These are phyloP conservation scores for Phyllotreta striolata DNA, from an alignment of 2,888 invertebrate species.

Conservation along the genomic window DNA sequence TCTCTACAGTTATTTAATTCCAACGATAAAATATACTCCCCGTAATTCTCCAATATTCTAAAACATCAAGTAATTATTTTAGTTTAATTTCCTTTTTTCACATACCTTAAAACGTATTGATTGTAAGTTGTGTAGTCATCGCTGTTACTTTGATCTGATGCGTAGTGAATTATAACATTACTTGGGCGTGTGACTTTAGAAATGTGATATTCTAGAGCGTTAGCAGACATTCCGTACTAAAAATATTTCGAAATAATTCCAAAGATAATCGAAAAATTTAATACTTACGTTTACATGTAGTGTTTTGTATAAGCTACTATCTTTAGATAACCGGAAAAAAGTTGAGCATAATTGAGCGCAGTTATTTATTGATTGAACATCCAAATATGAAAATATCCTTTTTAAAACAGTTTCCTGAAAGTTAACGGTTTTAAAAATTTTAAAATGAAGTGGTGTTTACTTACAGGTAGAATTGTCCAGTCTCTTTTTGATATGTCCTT, in stretches of 20 bases:
- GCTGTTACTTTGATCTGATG: conserved; percentile 44
- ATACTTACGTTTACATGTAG: conserved; percentile 48
- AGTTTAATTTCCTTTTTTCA: conserved; percentile 14
- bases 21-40: conserved; percentile 46
- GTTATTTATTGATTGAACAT: conserved; percentile 48
- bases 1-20: conserved; percentile 49
- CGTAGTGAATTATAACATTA: conserved; percentile 49
- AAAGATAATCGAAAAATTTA: not conserved
- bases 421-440: too few species aligned
- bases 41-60: conserved; percentile 49
- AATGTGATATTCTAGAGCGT: conserved; percentile 49
- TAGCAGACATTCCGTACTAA: conserved; percentile 50
- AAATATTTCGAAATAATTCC: conserved; percentile 29
- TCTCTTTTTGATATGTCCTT: conserved; percentile 38
- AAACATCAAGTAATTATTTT: conserved; percentile 21
- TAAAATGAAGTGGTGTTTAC: conserved; percentile 10
- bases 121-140: conserved; percentile 49
- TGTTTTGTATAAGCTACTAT: conserved; percentile 48
- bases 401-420: conserved; percentile 49
- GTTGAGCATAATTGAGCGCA: conserved; percentile 51
- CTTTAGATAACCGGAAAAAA: conserved; percentile 49
- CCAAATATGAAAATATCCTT: conserved; percentile 50
- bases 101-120: conserved; percentile 47
- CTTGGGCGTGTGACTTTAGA: conserved; percentile 48
- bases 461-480: conserved; percentile 44